phyloP scores from a whole-genome alignment of 2,113 vertebrate species.

The Limnothrissa miodon region DNA sequence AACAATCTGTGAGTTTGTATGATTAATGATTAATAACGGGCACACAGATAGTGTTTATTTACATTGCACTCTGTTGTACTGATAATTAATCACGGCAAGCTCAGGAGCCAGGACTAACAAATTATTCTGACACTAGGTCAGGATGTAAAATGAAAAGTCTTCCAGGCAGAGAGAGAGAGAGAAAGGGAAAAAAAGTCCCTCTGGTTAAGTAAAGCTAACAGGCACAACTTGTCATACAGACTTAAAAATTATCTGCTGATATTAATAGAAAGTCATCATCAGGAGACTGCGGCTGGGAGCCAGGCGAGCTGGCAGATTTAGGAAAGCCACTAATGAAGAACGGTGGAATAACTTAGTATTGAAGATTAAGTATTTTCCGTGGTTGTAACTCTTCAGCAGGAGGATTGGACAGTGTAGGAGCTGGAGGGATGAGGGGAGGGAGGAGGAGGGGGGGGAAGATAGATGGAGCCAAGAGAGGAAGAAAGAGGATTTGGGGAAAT shows the following conservation, averaged over 20 bases:
- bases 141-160: slow-evolving; percentile 43
- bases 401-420: background rate
- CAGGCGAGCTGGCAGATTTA: background rate
- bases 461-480: background rate
- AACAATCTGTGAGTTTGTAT: slow-evolving; percentile 57
- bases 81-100: slow-evolving; percentile 59
- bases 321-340: background rate
- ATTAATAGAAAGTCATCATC: background rate
- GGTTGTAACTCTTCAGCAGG: slow-evolving; percentile 8
- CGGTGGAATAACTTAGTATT: background rate
- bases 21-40: slow-evolving; percentile 65
- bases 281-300: background rate
- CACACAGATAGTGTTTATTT: slow-evolving; percentile 59
- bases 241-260: background rate
- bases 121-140: slow-evolving; percentile 57
- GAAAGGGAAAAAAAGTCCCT: background rate
- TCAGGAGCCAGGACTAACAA: slow-evolving; percentile 50
- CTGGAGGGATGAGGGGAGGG: background rate
- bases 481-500: background rate
- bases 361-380: slow-evolving; percentile 9
- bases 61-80: slow-evolving; percentile 49
- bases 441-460: background rate
- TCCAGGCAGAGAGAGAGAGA: background rate
- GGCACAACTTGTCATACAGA: background rate
- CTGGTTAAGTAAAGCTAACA: slow-evolving; percentile 12